Base-by-base conservation (phyloP, 2,113 vertebrate species). In the Acrocephalus kingi region DNA sequence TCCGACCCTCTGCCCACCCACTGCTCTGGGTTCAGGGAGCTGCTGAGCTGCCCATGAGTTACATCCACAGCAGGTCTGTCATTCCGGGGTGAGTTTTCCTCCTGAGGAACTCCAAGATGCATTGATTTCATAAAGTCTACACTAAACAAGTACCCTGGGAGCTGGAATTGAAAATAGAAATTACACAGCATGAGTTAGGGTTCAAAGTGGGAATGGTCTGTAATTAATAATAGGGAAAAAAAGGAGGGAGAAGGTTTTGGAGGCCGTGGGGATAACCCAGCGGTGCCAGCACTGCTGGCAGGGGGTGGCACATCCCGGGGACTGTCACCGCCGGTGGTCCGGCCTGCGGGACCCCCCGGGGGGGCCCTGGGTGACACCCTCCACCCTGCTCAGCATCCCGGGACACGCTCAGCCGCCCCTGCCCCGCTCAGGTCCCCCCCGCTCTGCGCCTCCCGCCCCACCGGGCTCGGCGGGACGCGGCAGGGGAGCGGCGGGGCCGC, bases 211-310 rank as follows among this genome's bases (percentile, higher is more conserved):
- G 16, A 79, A 35, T 0, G 39, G 66, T 31, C 45, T 39, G 4
- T 3, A 35, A 77, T 13, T 55, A 35, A 18, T 6, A 37, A 31
- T 0, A 6, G 12, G 11, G 22, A 1, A 12, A 59, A 16, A 41
- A n/a, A 20, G 16, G 4, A 48, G 8, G 41, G 64, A 30, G 74
- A 30, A 71, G 13, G 24, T 11, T 72, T 21, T 48, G 75, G n/a
- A n/a, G 30, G 48, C 10, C 0, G 12, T 1, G 2, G 48, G n/a
- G 63, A 23, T 5, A 18, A 62, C 37, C 48, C 68, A 33, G 48
- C 2, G 1, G 33, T 37, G 68, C 41, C 27, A 16, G 80, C 1
- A 7, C 9, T 43, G 45, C 30, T 51, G 72, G 52, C 25, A 41
- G 31, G 17, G 45, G 63, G 46, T 48, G 51, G 69, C 67, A 71